Base-by-base conservation (phyloP, 2,888 invertebrate species). In the Drosophila merina region DNA sequence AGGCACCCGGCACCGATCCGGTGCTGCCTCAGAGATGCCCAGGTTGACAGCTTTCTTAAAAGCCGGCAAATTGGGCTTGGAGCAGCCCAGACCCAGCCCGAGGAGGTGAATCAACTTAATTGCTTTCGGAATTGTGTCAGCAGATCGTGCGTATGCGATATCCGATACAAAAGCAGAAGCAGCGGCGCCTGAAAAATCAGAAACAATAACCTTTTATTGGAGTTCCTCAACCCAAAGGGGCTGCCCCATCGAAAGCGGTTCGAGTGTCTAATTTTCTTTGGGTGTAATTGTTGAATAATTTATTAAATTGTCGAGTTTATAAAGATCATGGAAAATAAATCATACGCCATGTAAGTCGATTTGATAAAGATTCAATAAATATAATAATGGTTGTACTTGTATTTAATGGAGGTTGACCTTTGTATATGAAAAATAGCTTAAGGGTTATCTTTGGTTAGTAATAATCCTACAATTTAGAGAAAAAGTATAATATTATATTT, bases 81-180 rank as follows among this genome's bases (percentile, higher is more conserved):
- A 28, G 63, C 57, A 48, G 67, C 74, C 68, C 68, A 48, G 67
- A 75, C 68, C 72, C 68, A 74, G 73, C 45, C 54, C 26, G 57
- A 28, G 38, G 36, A 68, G 42, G 58, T 66, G 72, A 68, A 77
- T 82, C 75, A 72, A 86, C 71, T 85, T 85, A 85, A 85, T 85
- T 85, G 85, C 86, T 79, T 31, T 58, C 62, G 74, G 77, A 88
- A 88, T 88, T 88, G 88, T 88, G 89, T 80, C 89, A 87, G 82
- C 47, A 74, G 89, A 87, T 89, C 75, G 87, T 87, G 89, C 77
- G 75, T 58, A 69, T 58, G 78, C 84, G 87, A 88, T 76, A 57
- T 63, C 48, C 14, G 14, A 33, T 36, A 45, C 36, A 57, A 28
- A 67, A 51, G 52, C 30, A 57, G 38, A 66, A 57, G 67, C 49